Base-by-base conservation (phyloP, 1,140 invertebrate species). In the Ridgeia piscesae region DNA sequence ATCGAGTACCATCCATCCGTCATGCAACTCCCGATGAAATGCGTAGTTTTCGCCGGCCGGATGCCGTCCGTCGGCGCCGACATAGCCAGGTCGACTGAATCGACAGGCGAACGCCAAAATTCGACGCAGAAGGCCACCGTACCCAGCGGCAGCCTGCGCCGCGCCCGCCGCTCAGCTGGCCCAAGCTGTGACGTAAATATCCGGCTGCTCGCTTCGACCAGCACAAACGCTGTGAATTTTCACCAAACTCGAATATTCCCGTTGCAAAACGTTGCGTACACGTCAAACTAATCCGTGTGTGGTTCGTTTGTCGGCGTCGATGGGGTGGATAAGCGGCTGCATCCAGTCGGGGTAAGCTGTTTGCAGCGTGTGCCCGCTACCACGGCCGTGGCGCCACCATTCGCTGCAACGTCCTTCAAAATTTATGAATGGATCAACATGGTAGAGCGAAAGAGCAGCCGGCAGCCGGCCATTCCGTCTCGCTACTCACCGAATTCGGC, bases 361-460 rank as follows among this genome's bases (percentile, higher is more conserved):
- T 77, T 77, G 58, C 58, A 77, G 58, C 58, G 58, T 77, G 58
- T 21, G 58, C 58, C 58, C 58, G 58, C 58, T 77, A 77, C 58
- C 58, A 77, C 58, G 58, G 58, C 58, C 58, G 58, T 77, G 58
- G 58, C 58, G 58, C 58, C 58, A 77, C 58, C 58, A 77, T 77
- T 77, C 58, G 58, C 58, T 77, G 58, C 58, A 77, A 77, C 58
- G 58, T 77, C 58, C 58, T 77, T 77, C 58, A 77, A 77, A 77
- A 77, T 77, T 77, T 77, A 77, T 77, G 58, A 77, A 77, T 77
- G 58, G 58, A 77, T 77, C 58, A 77, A 77, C 58, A 77, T 77
- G 58, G 58, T 77, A 77, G 58, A 77, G 58, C 58, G 58, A 77
- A 77, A 77, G 58, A 77, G 17, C 58, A 77, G 58, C 58, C 58